Base-by-base conservation (phyloP, 2,113 vertebrate species). In the Dicentrarchus labrax region DNA sequence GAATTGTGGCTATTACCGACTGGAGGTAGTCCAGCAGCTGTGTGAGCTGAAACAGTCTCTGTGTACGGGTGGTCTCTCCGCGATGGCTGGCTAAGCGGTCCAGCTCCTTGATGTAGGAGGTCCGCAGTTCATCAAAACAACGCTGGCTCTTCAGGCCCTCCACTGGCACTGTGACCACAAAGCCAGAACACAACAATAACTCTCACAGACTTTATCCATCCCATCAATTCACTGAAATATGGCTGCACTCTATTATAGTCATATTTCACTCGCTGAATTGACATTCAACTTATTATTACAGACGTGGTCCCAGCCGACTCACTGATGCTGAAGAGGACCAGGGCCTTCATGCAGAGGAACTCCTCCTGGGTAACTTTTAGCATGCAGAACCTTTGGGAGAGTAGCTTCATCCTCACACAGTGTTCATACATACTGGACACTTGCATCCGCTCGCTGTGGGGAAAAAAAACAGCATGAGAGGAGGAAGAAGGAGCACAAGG, bases 271-370 rank as follows among this genome's bases (percentile, higher is more conserved):
- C 21, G 57, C 45, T 39, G 51, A 75, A 48, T 41, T 60, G 73
- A 85, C 74, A 75, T 73, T 83, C 2, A 66, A n/a, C 36, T n/a
- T 59, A 66, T 59, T 78, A 68, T 79, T 76, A 54, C 41, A 41
- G 75, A 73, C 24, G 10, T 36, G 39, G 66, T 60, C 30, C 60
- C 21, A 1, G 48, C 6, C 11, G 76, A 95, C 95, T 95, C 88
- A 99, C 98, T 95, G 93, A 98, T 97, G 93, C 97, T 99, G 96
- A 99, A 98, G 89, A 99, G 97, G 41, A 99, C 96, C 56, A 99
- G 94, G 64, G 97, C 97, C 90, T 99, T 99, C 98, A 99, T 99
- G 81, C 98, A 99, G 84, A 99, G 96, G 78, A 98, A 99, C 94
- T 99, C 98, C 89, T 99, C 97, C 59, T 96, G 96, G 0, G 97